Percentiles rank a stretch among this genome's conserved stretches.
Evolutionary conservation across 2,113 vertebrate genomes (phyloP).

Genomic region (Gadus macrocephalus): DNA sequence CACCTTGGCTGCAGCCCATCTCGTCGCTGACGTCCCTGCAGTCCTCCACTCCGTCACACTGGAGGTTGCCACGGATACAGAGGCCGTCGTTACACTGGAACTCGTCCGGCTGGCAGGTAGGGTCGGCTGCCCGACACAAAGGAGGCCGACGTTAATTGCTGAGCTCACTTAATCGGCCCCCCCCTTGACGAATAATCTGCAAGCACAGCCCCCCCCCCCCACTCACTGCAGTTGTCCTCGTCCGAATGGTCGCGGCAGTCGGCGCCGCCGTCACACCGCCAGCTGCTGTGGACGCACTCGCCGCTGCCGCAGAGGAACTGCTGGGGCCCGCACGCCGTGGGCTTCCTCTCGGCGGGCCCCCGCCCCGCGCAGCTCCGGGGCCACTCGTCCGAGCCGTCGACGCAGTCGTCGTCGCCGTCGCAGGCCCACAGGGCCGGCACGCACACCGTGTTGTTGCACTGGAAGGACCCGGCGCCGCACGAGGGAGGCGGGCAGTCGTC

Average conservation of each 20-base stretch:
- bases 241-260: slow-evolving; percentile 83
- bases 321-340: slow-evolving; percentile 32
- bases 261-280: slow-evolving; percentile 72
- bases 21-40: slow-evolving; percentile 83
- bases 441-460: slow-evolving; percentile 74
- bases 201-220: background rate
- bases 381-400: slow-evolving; percentile 82
- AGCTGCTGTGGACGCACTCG: slow-evolving; percentile 71
- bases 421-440: slow-evolving; percentile 76
- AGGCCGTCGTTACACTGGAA: slow-evolving; percentile 77
- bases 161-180: too few species aligned
- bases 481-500: slow-evolving; percentile 58
- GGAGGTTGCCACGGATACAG: slow-evolving; percentile 77
- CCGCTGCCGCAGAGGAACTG: slow-evolving; percentile 80
- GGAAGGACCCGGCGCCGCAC: slow-evolving; percentile 69
- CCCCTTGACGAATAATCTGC: background rate
- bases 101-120: slow-evolving; percentile 74
- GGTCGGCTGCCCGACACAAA: slow-evolving; percentile 49
- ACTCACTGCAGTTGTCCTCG: slow-evolving; percentile 80
- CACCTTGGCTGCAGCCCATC: slow-evolving; percentile 72
- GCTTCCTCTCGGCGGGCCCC: fast-evolving
- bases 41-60: slow-evolving; percentile 73
- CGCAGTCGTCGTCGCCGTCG: slow-evolving; percentile 77
- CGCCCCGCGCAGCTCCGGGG: slow-evolving; percentile 54
- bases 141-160: too few species aligned